Evolutionary conservation across 2,888 invertebrate genomes (phyloP).

Genomic region (Eupeodes latifasciatus): DNA sequence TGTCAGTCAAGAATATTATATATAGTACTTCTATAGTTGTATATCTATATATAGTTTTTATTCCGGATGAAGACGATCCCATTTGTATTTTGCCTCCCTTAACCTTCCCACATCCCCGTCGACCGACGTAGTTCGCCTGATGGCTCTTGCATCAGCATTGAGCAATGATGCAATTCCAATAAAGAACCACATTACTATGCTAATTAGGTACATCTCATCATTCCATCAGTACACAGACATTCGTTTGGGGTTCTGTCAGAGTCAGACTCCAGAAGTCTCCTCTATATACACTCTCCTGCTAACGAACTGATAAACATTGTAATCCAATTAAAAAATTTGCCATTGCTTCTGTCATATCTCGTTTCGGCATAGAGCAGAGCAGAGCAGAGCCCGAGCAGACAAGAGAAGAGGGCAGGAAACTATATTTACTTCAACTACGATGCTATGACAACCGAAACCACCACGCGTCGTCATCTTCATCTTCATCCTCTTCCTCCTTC

Average conservation of each 20-base stretch:
- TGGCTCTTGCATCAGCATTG: not conserved
- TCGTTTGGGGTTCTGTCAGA: slow-evolving; percentile 37
- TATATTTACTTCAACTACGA: not conserved
- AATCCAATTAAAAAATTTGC: slow-evolving; percentile 76
- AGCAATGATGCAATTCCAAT: slow-evolving; percentile 42
- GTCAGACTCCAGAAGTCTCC: slow-evolving; percentile 23
- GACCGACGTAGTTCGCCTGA: not conserved
- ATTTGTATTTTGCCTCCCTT: slow-evolving; percentile 3
- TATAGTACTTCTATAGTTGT: not conserved
- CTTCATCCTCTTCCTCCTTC: too few species aligned
- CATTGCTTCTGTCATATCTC: slow-evolving; percentile 34
- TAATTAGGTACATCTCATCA: slow-evolving; percentile 73
- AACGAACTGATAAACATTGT: slow-evolving; percentile 65
- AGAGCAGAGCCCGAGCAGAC: too few species aligned
- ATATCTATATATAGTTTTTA: slow-evolving; percentile 3
- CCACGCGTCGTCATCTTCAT: not conserved
- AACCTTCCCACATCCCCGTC: not conserved
- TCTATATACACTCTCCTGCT: slow-evolving; percentile 7
- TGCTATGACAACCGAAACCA: slow-evolving; percentile 4
- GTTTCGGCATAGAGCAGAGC: not conserved
- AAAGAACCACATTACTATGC: slow-evolving; percentile 68
- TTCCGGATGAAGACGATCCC: slow-evolving; percentile 45
- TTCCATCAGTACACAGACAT: slow-evolving; percentile 59
- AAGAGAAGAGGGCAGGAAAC: not conserved
- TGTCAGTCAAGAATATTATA: not conserved